These are phyloP conservation scores for Stenodema calcarata DNA, from an alignment of 2,888 invertebrate genomes.

Conservation along the genomic window DNA sequence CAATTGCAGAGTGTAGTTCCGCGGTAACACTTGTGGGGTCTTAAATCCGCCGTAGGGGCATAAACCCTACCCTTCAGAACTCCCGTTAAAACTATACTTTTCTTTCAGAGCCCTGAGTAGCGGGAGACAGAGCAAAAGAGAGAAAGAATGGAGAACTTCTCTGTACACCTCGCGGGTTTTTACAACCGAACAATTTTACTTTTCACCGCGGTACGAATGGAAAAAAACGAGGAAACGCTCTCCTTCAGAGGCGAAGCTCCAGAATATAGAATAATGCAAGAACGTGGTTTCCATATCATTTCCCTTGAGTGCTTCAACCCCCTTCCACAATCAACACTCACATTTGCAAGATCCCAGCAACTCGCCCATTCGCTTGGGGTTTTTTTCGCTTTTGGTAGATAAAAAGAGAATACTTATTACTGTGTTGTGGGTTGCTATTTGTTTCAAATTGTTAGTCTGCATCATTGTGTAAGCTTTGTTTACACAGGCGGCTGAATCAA, in stretches of 20 bases:
- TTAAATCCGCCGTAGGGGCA: neutral
- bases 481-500: neutral
- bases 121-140: neutral
- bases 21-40: neutral
- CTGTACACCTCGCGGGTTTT: neutral
- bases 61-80: neutral
- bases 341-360: neutral
- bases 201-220: neutral
- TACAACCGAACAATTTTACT: neutral
- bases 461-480: neutral
- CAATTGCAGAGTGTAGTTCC: neutral
- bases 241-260: neutral
- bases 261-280: constrained; percentile 2
- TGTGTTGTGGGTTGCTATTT: neutral
- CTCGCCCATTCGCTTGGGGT: neutral
- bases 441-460: neutral
- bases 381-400: neutral
- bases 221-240: neutral
- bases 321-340: neutral
- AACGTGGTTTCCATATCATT: constrained; percentile 2
- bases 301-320: neutral
- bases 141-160: neutral
- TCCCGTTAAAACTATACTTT: neutral
- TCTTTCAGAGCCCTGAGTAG: neutral
- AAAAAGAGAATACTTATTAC: neutral